These are phyloP conservation scores for Cantharis nigra DNA, from an alignment of 2,888 invertebrate genomes.

Conservation along the genomic window DNA sequence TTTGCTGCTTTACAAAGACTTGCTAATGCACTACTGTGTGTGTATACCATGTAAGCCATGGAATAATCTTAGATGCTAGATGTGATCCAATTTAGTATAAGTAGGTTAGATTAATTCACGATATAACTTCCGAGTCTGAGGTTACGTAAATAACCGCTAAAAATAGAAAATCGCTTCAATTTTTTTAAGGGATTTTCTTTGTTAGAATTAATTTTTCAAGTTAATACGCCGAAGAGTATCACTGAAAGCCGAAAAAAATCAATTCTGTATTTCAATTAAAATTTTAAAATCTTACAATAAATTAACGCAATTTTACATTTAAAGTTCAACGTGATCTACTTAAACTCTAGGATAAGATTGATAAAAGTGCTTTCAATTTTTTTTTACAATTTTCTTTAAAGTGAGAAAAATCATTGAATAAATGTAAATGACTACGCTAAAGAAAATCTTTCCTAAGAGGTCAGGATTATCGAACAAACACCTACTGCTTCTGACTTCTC, in stretches of 20 bases:
- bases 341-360: neutral
- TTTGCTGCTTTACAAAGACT: neutral
- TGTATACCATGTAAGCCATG: neutral
- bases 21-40: neutral
- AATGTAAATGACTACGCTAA: neutral
- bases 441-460: neutral
- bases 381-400: neutral
- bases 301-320: neutral
- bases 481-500: neutral
- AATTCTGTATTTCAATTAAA: neutral
- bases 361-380: neutral
- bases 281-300: neutral
- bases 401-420: too few relatives aligned
- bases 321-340: neutral
- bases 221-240: neutral
- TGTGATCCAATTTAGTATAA: neutral
- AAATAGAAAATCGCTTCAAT: neutral
- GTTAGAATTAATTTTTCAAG: neutral
- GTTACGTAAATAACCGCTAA: neutral
- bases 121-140: neutral
- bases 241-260: neutral
- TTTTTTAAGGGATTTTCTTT: neutral
- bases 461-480: neutral
- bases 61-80: neutral
- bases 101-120: neutral